A percentile compares a stretch with the other conserved stretches of the same genome.
Evolutionary conservation across 2,797 vertebrate species (phyloP).

Genomic region (Microctenopoma lineatum): DNA sequence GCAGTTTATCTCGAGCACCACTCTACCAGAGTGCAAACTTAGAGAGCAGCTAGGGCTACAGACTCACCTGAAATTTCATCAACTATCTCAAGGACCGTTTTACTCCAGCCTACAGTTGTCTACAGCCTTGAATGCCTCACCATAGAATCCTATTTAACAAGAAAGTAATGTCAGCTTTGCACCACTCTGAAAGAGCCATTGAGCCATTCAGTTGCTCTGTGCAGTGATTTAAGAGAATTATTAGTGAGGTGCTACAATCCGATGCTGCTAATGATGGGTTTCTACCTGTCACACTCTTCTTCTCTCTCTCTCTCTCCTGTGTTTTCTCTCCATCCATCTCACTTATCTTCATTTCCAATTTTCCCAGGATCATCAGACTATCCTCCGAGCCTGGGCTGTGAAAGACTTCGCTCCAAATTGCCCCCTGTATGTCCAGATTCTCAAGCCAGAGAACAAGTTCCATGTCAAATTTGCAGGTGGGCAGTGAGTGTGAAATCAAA

Average conservation of each 20-base stretch:
- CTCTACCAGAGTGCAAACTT: neutral
- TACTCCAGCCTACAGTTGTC: conserved; percentile 7
- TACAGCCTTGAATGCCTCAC: conserved; percentile 12
- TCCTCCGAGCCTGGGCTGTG: conserved; percentile 88
- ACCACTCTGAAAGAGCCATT: conserved; percentile 28
- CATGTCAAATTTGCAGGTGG: conserved; percentile 90
- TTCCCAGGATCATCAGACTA: conserved; percentile 88
- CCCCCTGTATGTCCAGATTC: conserved; percentile 88
- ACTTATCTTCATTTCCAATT: conserved; percentile 39
- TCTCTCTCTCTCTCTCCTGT: neutral
- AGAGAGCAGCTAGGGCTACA: neutral
- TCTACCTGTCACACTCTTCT: conserved; percentile 24
- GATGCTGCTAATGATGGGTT: conserved; percentile 49
- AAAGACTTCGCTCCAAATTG: conserved; percentile 90
- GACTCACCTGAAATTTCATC: conserved; percentile 12
- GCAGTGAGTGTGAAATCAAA: conserved; percentile 39
- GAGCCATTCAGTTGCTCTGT: conserved; percentile 24
- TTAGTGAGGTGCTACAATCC: conserved; percentile 43
- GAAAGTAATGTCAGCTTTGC: conserved; percentile 8
- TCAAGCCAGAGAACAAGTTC: conserved; percentile 90
- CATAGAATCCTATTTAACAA: neutral
- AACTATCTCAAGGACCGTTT: conserved; percentile 7
- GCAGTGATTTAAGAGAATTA: conserved; percentile 51
- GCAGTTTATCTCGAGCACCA: neutral
- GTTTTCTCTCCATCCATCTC: conserved; percentile 36